Base-by-base conservation (phyloP, 2,113 vertebrate species). In the Brevimyrus niger region DNA sequence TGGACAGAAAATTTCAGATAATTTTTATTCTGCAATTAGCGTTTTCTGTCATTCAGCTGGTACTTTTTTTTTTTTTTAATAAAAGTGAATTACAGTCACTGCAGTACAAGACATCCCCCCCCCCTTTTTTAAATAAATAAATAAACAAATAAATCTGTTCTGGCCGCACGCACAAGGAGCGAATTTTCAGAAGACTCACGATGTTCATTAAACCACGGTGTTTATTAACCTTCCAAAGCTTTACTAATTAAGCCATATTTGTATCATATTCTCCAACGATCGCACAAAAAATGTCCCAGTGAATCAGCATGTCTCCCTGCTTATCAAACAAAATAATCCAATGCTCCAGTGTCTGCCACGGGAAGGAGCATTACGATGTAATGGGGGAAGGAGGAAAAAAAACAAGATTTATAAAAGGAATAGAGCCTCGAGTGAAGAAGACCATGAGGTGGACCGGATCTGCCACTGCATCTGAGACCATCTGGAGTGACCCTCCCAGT, bases 401-500 rank as follows among this genome's bases (percentile, higher is more conserved):
- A 47, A 23, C 21, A 42, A 23, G 23, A 38, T 44, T 23, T 23
- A 47, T 46, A 84, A 44, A 84, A 84, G 21, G 50, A 87, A 87
- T 19, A 21, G 1, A 53, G 88, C 88, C 88, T 85, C 47, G n/a
- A 55, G 53, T 88, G 83, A 69, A 15, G 42, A 47, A 9, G 31
- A 85, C 86, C 85, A 88, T 88, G 80, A 42, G 85, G 44, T 69
- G n/a, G 31, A 38, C 38, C 19, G 53, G 80, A 44, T 17, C 7
- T 50, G 76, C 21, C 48, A 73, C 35, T 61, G 42, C 87, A 53
- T 53, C 80, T 65, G 27, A 65, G 86, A 86, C 91, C 91, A 91
- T 91, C 89, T 91, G 91, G 91, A 90, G 69, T 53, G 84, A 65
- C 88, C 65, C 84, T 47, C 90, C 90, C 87, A 80, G 89, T 86